Percentiles rank a stretch among this genome's conserved stretches.
Conservation (phyloP, 2,797 vertebrate species). For the Parotocinclus haroldoi region DNA sequence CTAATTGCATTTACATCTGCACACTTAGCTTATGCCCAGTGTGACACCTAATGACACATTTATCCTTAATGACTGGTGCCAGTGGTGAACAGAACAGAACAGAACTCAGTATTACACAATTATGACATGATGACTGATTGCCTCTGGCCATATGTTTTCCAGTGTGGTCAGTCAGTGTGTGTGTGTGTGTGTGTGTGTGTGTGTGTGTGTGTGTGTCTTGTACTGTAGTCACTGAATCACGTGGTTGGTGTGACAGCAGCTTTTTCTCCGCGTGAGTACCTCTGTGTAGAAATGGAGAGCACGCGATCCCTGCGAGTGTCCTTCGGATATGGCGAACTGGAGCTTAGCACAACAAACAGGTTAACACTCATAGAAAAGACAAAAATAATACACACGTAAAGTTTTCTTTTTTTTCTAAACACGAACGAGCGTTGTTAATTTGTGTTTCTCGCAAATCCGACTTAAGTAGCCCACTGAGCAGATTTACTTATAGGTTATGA, state of each 20-base stretch:
- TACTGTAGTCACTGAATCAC: slow-evolving; percentile 19
- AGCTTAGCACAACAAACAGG: neutral
- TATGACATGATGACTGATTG: too few species aligned
- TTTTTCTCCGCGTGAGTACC: slow-evolving; percentile 13
- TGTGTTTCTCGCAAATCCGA: slow-evolving; percentile 12
- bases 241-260: slow-evolving; percentile 24
- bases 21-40: too few species aligned
- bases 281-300: slow-evolving; percentile 1
- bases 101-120: too few species aligned
- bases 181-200: too few species aligned
- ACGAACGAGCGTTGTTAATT: neutral
- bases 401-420: neutral
- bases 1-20: too few species aligned
- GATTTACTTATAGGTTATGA: neutral
- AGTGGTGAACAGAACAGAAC: too few species aligned
- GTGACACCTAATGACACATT: too few species aligned
- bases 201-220: neutral
- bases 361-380: neutral
- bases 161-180: too few species aligned
- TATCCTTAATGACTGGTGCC: too few species aligned
- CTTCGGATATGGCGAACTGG: neutral
- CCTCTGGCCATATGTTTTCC: too few species aligned
- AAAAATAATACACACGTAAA: neutral
- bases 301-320: neutral
- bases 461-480: neutral